phyloP scores from a whole-genome alignment of 2,113 vertebrate species.

The Dasypus novemcinctus region DNA sequence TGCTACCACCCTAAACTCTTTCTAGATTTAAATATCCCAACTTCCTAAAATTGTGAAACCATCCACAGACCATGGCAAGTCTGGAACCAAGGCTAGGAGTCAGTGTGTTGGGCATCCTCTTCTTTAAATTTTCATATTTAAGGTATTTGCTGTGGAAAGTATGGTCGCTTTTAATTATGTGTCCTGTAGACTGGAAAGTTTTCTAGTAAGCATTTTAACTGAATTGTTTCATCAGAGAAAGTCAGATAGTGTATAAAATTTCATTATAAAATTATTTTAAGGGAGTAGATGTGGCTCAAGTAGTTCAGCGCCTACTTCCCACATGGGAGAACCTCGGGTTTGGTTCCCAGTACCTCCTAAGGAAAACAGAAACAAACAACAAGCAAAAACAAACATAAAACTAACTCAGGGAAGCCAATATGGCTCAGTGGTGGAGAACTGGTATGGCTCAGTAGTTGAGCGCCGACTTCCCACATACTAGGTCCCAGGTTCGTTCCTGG shows the following conservation, averaged over 20 bases:
- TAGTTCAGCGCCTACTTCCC: too few species aligned
- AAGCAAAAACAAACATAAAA: too few species aligned
- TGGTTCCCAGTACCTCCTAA: too few species aligned
- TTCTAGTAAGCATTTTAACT: not conserved
- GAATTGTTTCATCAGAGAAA: constrained; percentile 24
- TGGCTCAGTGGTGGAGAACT: too few species aligned
- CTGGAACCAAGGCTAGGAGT: not conserved
- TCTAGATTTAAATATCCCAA: not conserved
- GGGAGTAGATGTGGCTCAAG: too few species aligned
- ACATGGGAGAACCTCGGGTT: too few species aligned
- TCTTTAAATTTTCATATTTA: constrained; percentile 25
- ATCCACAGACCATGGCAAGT: not conserved
- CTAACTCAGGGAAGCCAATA: too few species aligned
- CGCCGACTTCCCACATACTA: too few species aligned
- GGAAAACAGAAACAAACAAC: too few species aligned
- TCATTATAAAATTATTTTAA: constrained; percentile 17
- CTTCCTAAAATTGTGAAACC: not conserved
- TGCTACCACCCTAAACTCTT: not conserved
- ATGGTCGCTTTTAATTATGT: not conserved
- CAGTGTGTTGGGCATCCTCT: not conserved
- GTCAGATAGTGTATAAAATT: not conserved
- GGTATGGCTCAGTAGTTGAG: too few species aligned
- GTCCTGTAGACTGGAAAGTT: not conserved
- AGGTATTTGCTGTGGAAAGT: not conserved
- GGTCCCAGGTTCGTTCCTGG: too few species aligned